Evolutionary conservation across 2,888 invertebrate genomes (phyloP).

Genomic region (Callosobruchus maculatus): DNA sequence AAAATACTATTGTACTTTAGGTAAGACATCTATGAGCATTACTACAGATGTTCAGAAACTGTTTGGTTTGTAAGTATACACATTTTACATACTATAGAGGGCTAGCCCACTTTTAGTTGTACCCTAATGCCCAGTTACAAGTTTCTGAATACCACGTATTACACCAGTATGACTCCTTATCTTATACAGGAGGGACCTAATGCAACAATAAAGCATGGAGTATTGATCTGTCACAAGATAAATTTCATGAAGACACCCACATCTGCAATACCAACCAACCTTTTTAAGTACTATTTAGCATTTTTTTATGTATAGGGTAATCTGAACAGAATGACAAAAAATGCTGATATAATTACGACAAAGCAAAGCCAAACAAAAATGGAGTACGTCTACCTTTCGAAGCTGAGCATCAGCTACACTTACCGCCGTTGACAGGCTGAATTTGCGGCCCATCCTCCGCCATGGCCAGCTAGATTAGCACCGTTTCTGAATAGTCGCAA

Average conservation of each 20-base stretch:
- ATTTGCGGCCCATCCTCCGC: neutral
- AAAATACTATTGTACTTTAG: too few species aligned
- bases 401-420: neutral
- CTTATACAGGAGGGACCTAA: neutral
- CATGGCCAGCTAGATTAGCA: neutral
- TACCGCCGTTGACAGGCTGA: neutral
- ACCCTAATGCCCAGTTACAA: too few species aligned
- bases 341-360: neutral
- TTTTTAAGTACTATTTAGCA: neutral
- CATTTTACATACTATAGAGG: too few species aligned
- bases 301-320: neutral
- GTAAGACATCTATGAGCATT: too few species aligned
- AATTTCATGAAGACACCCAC: neutral
- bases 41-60: too few species aligned
- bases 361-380: constrained; percentile 1
- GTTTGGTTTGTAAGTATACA: too few species aligned
- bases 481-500: neutral
- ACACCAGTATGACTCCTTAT: neutral
- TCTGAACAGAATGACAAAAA: neutral
- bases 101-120: too few species aligned
- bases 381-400: neutral
- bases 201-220: neutral
- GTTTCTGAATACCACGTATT: too few species aligned
- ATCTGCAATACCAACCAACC: neutral
- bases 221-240: neutral